Conservation (phyloP, 2,113 vertebrate genomes). For the Microcebus lehilahytsara region DNA sequence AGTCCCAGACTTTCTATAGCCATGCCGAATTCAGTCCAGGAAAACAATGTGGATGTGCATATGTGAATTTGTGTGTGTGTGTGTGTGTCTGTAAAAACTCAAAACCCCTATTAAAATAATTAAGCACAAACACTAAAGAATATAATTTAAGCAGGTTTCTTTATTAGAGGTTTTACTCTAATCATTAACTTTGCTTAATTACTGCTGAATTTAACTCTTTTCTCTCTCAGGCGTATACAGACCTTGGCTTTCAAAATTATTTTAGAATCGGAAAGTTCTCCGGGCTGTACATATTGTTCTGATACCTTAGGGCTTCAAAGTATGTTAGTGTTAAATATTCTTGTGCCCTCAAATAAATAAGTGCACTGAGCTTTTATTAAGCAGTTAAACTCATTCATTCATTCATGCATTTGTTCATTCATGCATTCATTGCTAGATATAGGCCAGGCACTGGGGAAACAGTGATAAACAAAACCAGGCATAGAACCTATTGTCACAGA, state of each 20-base stretch:
- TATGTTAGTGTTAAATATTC: not conserved
- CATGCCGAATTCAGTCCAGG: not conserved
- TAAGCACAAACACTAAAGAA: not conserved
- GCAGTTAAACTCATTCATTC: not conserved
- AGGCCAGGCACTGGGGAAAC: not conserved
- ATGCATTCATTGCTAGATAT: not conserved
- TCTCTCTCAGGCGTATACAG: conserved; percentile 5
- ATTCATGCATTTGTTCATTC: not conserved
- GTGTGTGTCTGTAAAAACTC: not conserved
- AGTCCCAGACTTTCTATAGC: not conserved
- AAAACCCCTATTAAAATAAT: conserved; percentile 1
- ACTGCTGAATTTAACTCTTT: not conserved
- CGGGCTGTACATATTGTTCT: not conserved
- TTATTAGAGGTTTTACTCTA: conserved; percentile 25
- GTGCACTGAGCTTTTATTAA: conserved; percentile 9
- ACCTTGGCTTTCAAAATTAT: not conserved
- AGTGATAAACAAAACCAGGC: not conserved
- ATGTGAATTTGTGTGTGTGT: not conserved
- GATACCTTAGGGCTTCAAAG: not conserved
- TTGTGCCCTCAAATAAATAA: not conserved
- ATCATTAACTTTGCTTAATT: not conserved
- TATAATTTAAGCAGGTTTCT: conserved; percentile 22
- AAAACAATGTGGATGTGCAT: not conserved
- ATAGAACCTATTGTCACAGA: not conserved
- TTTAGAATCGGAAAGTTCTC: conserved; percentile 14